Evolutionary conservation across 2,113 vertebrate genomes (phyloP).

Genomic region (Ciconia stormi): DNA sequence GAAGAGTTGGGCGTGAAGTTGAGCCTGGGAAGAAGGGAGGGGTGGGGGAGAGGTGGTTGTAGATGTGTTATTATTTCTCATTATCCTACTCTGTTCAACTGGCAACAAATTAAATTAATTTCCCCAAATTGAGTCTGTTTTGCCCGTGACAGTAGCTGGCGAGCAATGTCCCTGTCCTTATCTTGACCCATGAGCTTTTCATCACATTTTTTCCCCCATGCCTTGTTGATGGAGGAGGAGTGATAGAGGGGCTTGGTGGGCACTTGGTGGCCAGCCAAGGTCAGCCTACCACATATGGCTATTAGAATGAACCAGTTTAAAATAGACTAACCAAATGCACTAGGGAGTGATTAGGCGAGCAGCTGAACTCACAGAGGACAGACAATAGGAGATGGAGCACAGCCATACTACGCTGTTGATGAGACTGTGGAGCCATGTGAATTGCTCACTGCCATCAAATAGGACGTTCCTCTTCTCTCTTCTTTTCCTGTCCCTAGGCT

Average conservation of each 20-base stretch:
- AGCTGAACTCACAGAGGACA: not conserved
- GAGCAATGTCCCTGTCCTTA: not conserved
- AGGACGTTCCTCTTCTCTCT: not conserved
- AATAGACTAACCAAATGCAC: not conserved
- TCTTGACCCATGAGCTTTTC: not conserved
- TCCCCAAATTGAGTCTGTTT: not conserved
- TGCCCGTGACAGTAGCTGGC: not conserved
- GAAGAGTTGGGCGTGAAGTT: not conserved
- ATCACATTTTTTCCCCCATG: not conserved
- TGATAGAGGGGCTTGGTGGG: not conserved
- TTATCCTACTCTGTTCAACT: not conserved
- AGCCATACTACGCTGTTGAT: not conserved
- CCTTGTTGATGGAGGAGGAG: not conserved
- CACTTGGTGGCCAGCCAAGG: not conserved
- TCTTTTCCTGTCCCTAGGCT: not conserved
- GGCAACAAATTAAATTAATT: not conserved
- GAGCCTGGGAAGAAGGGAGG: not conserved
- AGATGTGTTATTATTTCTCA: not conserved
- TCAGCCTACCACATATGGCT: too few relatives aligned
- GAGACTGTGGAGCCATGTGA: not conserved
- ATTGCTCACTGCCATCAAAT: not conserved
- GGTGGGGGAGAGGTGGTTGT: not conserved
- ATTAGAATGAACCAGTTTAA: too few relatives aligned
- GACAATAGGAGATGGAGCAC: not conserved
- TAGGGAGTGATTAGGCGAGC: not conserved